A percentile compares a stretch with the other conserved stretches of the same genome.
These are phyloP conservation scores for Pangasius mekongensis DNA, from an alignment of 2,797 vertebrate species.

Conservation along the genomic window DNA sequence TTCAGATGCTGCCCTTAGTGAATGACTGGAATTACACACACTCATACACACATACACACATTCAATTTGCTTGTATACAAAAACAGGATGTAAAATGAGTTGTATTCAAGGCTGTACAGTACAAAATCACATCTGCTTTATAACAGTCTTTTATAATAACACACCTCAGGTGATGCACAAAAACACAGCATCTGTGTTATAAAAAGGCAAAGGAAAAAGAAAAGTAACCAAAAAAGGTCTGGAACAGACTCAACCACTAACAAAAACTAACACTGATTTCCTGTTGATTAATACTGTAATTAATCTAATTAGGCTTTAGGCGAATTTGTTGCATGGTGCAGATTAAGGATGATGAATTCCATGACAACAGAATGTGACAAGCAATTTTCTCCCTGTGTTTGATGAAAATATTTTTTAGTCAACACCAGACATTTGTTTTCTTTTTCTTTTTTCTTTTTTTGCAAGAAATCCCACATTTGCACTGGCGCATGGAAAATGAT, in stretches of 20 bases:
- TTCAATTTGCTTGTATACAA: not conserved
- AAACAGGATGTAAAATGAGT: not conserved
- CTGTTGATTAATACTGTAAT: constrained; percentile 66
- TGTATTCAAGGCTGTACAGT: not conserved
- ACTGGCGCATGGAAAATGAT: constrained; percentile 57
- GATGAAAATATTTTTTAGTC: not conserved
- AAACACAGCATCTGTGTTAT: not conserved
- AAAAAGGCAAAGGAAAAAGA: not conserved
- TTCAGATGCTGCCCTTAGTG: constrained; percentile 23
- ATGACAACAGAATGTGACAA: constrained; percentile 43
- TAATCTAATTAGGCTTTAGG: constrained; percentile 63
- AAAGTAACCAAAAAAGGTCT: not conserved
- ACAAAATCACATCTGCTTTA: not conserved
- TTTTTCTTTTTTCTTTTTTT: constrained; percentile 11
- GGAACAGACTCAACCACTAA: constrained; percentile 6
- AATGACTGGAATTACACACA: constrained; percentile 14
- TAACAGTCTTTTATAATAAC: not conserved
- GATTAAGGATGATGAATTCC: constrained; percentile 64
- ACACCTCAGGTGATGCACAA: not conserved
- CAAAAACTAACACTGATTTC: constrained; percentile 49
- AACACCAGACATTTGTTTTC: not conserved
- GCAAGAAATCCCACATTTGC: constrained; percentile 20
- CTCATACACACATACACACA: not conserved
- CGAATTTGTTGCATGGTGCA: constrained; percentile 60
- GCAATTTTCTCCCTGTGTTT: not conserved